These are phyloP conservation scores for Nematostella vectensis DNA, from an alignment of 92 coral and sea anemone species.

Conservation along the genomic window DNA sequence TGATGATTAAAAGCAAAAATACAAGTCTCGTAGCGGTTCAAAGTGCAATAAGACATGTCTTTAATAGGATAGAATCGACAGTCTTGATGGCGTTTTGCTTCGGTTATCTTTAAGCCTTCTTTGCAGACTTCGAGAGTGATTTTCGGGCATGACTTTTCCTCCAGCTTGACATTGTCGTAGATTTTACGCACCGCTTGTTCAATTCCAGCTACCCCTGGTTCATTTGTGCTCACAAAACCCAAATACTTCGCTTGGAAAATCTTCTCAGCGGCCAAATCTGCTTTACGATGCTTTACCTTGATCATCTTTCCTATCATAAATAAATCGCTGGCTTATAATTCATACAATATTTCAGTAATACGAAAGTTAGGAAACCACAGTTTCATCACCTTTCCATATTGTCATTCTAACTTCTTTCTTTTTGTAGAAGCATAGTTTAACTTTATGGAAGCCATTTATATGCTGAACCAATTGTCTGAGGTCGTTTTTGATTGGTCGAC, in stretches of 20 bases:
- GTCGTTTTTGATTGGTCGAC: conserved; percentile 14
- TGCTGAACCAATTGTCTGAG: neutral
- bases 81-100: conserved; percentile 17
- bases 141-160: conserved; percentile 68
- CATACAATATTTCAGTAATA: neutral
- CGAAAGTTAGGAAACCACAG: no score
- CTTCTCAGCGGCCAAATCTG: conserved; percentile 41
- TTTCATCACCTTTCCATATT: no score
- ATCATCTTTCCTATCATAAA: conserved; percentile 37
- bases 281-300: conserved; percentile 57
- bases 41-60: conserved; percentile 73
- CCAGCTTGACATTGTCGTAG: conserved; percentile 46
- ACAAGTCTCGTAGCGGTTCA: conserved; percentile 47
- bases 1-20: conserved; percentile 95
- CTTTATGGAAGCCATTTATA: neutral
- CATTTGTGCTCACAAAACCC: conserved; percentile 57
- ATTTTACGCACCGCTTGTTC: conserved; percentile 64
- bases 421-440: neutral
- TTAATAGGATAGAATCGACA: conserved; percentile 51
- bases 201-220: conserved; percentile 69
- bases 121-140: conserved; percentile 50
- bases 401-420: no score
- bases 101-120: conserved; percentile 65
- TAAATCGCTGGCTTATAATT: neutral
- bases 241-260: conserved; percentile 76